These are phyloP conservation scores for Maniola jurtina DNA, from an alignment of 1,140 invertebrate genomes.

Conservation along the genomic window DNA sequence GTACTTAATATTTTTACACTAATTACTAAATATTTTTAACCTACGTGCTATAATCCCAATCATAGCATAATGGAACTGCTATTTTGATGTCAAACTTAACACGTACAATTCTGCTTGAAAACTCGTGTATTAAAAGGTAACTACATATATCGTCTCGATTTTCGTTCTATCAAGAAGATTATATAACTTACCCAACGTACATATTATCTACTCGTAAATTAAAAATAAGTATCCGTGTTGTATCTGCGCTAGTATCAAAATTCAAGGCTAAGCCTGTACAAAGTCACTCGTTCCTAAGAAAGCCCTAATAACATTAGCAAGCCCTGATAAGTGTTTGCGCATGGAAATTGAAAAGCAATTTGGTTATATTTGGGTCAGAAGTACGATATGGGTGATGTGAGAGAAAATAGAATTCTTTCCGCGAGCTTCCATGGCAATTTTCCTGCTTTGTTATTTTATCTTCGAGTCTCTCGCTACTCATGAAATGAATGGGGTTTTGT, in stretches of 20 bases:
- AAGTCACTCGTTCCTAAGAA: conserved; percentile 11
- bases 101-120: too few species aligned
- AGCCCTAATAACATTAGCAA: conserved; percentile 9
- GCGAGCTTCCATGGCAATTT: neutral
- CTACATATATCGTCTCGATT: too few species aligned
- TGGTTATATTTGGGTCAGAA: conserved; percentile 21
- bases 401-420: neutral
- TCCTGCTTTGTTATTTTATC: conserved; percentile 1
- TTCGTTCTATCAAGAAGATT: too few species aligned
- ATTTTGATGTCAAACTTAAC: too few species aligned
- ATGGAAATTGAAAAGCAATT: conserved; percentile 21
- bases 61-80: too few species aligned
- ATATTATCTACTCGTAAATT: too few species aligned
- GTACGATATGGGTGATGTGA: conserved; percentile 1
- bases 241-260: neutral
- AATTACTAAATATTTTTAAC: too few species aligned
- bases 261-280: neutral
- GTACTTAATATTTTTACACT: too few species aligned
- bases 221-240: too few species aligned
- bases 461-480: neutral
- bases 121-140: too few species aligned
- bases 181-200: too few species aligned
- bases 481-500: neutral
- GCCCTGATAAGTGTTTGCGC: conserved; percentile 18
- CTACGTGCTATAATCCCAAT: too few species aligned